These are phyloP conservation scores for Ctena decussata DNA, from an alignment of 2,888 invertebrate genomes.

Conservation along the genomic window DNA sequence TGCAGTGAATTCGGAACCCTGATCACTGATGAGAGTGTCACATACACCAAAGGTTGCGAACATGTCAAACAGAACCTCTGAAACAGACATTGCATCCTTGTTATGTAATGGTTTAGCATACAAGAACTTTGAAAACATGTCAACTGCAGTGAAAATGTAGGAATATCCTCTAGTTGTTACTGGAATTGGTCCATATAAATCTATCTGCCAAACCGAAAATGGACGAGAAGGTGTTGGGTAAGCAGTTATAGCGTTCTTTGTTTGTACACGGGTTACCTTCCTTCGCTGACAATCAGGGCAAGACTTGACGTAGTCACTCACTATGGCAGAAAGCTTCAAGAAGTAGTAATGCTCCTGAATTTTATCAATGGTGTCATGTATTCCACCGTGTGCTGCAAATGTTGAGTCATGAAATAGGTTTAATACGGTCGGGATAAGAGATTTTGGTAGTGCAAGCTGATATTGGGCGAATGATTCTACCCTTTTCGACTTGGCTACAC, in stretches of 20 bases:
- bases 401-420: constrained; percentile 52
- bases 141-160: constrained; percentile 58
- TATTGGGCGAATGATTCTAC: constrained; percentile 20
- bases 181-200: constrained; percentile 56
- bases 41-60: constrained; percentile 53
- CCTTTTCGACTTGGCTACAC: constrained; percentile 34
- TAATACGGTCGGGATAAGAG: constrained; percentile 27
- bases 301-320: constrained; percentile 41
- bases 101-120: constrained; percentile 35
- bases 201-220: constrained; percentile 63
- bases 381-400: too few relatives aligned
- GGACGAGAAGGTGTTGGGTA: constrained; percentile 46
- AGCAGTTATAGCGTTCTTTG: constrained; percentile 37
- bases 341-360: constrained; percentile 48
- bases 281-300: constrained; percentile 38
- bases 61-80: constrained; percentile 34
- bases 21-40: constrained; percentile 40
- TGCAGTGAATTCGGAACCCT: constrained; percentile 43
- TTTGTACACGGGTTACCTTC: constrained; percentile 31
- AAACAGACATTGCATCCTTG: constrained; percentile 49
- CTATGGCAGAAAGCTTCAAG: constrained; percentile 20
- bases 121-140: constrained; percentile 52
- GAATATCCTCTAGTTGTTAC: constrained; percentile 27
- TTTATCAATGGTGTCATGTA: constrained; percentile 43
- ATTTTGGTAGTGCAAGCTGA: constrained; percentile 51